Percentiles rank a stretch among this genome's conserved stretches.
phyloP scores from a whole-genome alignment of 2,113 vertebrate species.

The Cyprinodon brontotheroides region DNA sequence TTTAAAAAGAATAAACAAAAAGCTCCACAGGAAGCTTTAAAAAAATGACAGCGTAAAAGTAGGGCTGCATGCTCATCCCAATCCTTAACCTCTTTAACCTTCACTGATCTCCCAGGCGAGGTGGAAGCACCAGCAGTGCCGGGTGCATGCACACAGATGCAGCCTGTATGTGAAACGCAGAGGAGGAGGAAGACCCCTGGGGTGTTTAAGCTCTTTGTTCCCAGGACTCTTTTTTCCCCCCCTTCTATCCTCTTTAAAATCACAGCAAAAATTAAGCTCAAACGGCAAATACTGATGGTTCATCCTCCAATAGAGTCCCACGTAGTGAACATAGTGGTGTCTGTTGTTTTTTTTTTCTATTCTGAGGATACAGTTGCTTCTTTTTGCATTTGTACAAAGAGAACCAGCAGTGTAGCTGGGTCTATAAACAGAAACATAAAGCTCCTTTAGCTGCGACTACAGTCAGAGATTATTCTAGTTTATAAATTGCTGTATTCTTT shows the following conservation, averaged over 20 bases:
- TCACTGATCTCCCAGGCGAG: slow-evolving; percentile 24
- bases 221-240: slow-evolving; percentile 42
- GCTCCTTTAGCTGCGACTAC: not conserved
- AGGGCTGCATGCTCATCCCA: slow-evolving; percentile 27
- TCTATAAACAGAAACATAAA: slow-evolving; percentile 14
- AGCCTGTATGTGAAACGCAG: slow-evolving; percentile 59
- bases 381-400: slow-evolving; percentile 13
- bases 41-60: slow-evolving; percentile 22
- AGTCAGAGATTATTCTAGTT: not conserved
- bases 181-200: slow-evolving; percentile 55
- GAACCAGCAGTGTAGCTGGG: slow-evolving; percentile 3
- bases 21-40: slow-evolving; percentile 25
- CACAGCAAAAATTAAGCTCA: slow-evolving; percentile 9
- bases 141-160: slow-evolving; percentile 26
- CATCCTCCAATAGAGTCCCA: not conserved
- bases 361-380: slow-evolving; percentile 14
- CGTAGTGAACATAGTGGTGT: slow-evolving; percentile 3
- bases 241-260: slow-evolving; percentile 39
- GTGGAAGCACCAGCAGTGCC: slow-evolving; percentile 9
- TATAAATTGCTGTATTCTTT: slow-evolving; percentile 15
- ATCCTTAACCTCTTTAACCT: slow-evolving; percentile 55
- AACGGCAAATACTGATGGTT: slow-evolving; percentile 9
- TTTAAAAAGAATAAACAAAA: not conserved
- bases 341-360: slow-evolving; percentile 1
- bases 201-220: slow-evolving; percentile 47